phyloP scores from a whole-genome alignment of 2,888 invertebrate species.

The Drosophila gaucha region DNA sequence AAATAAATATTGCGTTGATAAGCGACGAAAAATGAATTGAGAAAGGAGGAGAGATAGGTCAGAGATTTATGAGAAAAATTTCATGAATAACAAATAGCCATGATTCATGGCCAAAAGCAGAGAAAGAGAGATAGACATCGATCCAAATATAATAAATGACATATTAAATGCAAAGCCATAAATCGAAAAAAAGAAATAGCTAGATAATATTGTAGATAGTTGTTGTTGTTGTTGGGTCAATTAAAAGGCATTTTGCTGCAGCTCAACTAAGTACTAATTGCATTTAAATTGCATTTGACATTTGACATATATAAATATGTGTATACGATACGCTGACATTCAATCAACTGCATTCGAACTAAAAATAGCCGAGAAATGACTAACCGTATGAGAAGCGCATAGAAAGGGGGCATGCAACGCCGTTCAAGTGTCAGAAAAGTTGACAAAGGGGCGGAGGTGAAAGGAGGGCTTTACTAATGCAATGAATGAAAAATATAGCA shows the following conservation, averaged over 20 bases:
- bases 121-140: conserved; percentile 1
- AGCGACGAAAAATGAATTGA: conserved; percentile 16
- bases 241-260: conserved; percentile 35
- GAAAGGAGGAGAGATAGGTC: background rate
- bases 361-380: conserved; percentile 35
- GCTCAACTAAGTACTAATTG: conserved; percentile 36
- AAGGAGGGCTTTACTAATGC: background rate
- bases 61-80: conserved; percentile 16
- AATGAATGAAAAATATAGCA: background rate
- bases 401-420: background rate
- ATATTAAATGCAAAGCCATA: conserved; percentile 45
- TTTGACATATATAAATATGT: conserved; percentile 37
- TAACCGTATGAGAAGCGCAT: conserved; percentile 9
- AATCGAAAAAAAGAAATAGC: conserved; percentile 13
- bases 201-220: background rate
- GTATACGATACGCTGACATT: conserved; percentile 33
- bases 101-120: conserved; percentile 48
- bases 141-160: conserved; percentile 48
- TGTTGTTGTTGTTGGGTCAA: conserved; percentile 22
- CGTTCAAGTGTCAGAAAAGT: background rate
- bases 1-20: conserved; percentile 33
- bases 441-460: background rate
- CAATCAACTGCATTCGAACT: conserved; percentile 43
- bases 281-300: conserved; percentile 48
- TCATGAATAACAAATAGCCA: conserved; percentile 55